A percentile compares a stretch with the other conserved stretches of the same genome.
phyloP scores from a whole-genome alignment of 1,140 invertebrate species.

The Sycophila sp. region DNA sequence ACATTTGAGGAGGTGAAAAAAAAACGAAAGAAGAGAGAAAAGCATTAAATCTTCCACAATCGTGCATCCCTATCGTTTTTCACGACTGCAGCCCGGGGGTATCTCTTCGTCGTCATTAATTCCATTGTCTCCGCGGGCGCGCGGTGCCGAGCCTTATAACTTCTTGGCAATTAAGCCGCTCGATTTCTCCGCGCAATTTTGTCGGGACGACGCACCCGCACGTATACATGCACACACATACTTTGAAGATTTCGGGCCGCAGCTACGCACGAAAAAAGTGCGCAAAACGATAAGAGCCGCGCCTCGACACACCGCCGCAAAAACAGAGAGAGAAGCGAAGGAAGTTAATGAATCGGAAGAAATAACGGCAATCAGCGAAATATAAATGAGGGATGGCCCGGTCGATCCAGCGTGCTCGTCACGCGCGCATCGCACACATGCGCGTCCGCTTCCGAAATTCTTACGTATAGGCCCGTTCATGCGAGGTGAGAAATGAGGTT shows the following conservation, averaged over 20 bases:
- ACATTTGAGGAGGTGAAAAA: background rate
- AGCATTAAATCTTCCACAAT: conserved; percentile 15
- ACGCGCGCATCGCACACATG: conserved; percentile 46
- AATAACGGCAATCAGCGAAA: conserved; percentile 66
- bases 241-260: conserved; percentile 35
- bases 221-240: too few relatives aligned
- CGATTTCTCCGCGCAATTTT: conserved; percentile 14
- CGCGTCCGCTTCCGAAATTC: background rate
- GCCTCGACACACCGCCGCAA: background rate
- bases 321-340: conserved; percentile 30
- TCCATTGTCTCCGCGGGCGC: conserved; percentile 40
- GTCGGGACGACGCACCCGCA: background rate
- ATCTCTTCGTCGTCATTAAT: conserved; percentile 50
- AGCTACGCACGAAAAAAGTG: conserved; percentile 43
- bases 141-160: conserved; percentile 19
- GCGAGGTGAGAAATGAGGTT: conserved; percentile 56
- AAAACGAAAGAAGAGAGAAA: background rate
- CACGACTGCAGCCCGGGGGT: conserved; percentile 6
- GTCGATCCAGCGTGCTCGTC: conserved; percentile 56
- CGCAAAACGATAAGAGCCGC: conserved; percentile 30
- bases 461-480: conserved; percentile 12
- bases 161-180: conserved; percentile 36
- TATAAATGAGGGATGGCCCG: conserved; percentile 61
- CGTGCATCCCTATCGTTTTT: conserved; percentile 41
- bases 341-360: conserved; percentile 63